These are phyloP conservation scores for Dendrophyllia cribrosa DNA, from an alignment of 64 coral and sea anemone genomes.

Conservation along the genomic window DNA sequence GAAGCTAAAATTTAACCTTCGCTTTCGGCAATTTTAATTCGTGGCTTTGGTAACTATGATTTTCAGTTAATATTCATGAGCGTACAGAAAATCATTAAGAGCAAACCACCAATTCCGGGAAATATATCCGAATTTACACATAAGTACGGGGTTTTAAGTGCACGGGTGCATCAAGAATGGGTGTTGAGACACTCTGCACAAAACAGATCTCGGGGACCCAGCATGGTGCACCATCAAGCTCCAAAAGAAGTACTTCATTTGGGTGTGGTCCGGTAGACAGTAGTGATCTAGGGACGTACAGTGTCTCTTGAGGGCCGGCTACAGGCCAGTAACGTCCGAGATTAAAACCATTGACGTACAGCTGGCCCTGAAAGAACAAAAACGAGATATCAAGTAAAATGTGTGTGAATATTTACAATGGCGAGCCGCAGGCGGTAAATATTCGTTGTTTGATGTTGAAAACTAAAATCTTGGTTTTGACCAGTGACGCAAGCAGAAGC, in stretches of 20 bases:
- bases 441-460: too few relatives aligned
- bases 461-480: too few relatives aligned
- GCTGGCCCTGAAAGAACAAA: conserved; percentile 26
- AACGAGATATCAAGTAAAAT: background rate
- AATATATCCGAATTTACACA: too few relatives aligned
- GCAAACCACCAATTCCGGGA: too few relatives aligned
- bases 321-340: conserved; percentile 91
- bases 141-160: background rate
- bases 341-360: conserved; percentile 67
- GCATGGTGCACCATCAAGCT: conserved; percentile 87
- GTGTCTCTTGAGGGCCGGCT: conserved; percentile 80
- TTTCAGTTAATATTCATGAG: too few relatives aligned
- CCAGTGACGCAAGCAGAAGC: too few relatives aligned
- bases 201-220: conserved; percentile 59
- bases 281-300: conserved; percentile 85
- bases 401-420: too few relatives aligned
- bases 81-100: too few relatives aligned
- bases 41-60: too few relatives aligned
- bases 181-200: conserved; percentile 73
- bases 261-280: conserved; percentile 34
- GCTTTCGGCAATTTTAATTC: too few relatives aligned
- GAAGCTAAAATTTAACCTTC: too few relatives aligned
- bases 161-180: conserved; percentile 77
- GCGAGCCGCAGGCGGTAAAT: too few relatives aligned
- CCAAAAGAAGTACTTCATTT: conserved; percentile 65